These are phyloP conservation scores for Pitangus sulphuratus DNA, from an alignment of 2,797 vertebrate genomes.

Conservation along the genomic window DNA sequence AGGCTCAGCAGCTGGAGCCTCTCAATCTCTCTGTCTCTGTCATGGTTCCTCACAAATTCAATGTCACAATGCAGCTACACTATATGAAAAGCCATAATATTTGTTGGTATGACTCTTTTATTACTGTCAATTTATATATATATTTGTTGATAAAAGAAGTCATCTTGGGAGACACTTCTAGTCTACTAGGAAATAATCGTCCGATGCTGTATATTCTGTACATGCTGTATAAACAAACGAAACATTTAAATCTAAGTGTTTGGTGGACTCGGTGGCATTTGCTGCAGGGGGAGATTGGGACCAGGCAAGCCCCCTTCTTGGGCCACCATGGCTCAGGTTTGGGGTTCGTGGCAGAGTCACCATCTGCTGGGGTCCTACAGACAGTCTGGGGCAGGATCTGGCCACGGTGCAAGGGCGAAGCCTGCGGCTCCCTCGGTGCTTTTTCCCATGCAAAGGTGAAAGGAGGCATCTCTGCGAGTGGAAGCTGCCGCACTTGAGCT, in stretches of 20 bases:
- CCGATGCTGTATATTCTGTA: conserved; percentile 47
- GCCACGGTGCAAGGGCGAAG: background rate
- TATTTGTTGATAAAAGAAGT: conserved; percentile 53
- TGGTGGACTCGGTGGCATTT: background rate
- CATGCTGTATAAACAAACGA: conserved; percentile 49
- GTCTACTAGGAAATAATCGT: conserved; percentile 38
- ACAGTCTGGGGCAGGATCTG: background rate
- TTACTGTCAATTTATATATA: conserved; percentile 55
- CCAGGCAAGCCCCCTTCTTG: background rate
- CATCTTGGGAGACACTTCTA: conserved; percentile 37
- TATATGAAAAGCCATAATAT: conserved; percentile 79
- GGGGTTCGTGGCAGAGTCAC: background rate
- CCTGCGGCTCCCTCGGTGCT: background rate
- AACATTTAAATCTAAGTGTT: background rate
- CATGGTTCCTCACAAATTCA: background rate
- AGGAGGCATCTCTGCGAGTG: background rate
- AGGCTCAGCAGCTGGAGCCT: background rate
- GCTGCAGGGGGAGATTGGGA: background rate
- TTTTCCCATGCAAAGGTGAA: background rate
- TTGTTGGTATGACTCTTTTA: conserved; percentile 71
- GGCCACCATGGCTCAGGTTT: background rate
- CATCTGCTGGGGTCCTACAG: background rate
- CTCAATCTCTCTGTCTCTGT: conserved; percentile 53
- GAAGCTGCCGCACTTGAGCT: accelerated
- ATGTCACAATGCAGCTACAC: conserved; percentile 67